Evolutionary conservation across 2,797 vertebrate species (phyloP), one percentile per base, ranked within the genome.

Genomic region (Leptoclinus maculatus): DNA sequence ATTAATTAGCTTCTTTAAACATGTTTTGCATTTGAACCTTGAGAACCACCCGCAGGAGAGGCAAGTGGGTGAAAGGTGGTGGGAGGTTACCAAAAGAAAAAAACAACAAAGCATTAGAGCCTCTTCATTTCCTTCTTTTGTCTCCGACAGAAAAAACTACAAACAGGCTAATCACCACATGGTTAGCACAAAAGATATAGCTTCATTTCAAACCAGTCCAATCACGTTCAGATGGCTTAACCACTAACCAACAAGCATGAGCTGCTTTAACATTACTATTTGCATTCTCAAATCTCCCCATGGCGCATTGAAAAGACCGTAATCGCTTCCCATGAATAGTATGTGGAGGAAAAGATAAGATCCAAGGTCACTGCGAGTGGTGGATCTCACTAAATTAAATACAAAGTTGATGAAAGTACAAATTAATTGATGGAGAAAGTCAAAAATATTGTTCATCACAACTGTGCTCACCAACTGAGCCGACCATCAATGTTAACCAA

Each of bases 1-100:
- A 85, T 89, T 76, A 88, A 91, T 92, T 84, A 83, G 71, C 87
- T 91, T 83, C 83, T 92, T 87, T 87, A 91, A 88, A 87, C 74
- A 83, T 68, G 74, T 77, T 87, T 70, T 84, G 72, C 58, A 83
- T 86, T 84, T 73, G 74, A 89, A 87, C 49, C 73, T 84, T 66
- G 45, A 86, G 70, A 75, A 70, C 53, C 32, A 34, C 25, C 27
- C 4, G 6, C 32, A 34, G 17, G 7, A 56, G 17, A 66, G 62
- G 34, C 1, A 19, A 67, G 43, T 49, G 65, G 64, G 43, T 32
- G 21, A 21, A 74, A 49, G 34, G 5, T 23, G 41, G 8, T 13
- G 13, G 3, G 17, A 39, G 29, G 66, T 67, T 57, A 69, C 56
- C 2, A 12, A 67, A 12, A 23, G 34, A 21, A 2, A 13, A 4